These are phyloP conservation scores for Halcyon senegalensis DNA, from an alignment of 2,113 vertebrate genomes.

Conservation along the genomic window DNA sequence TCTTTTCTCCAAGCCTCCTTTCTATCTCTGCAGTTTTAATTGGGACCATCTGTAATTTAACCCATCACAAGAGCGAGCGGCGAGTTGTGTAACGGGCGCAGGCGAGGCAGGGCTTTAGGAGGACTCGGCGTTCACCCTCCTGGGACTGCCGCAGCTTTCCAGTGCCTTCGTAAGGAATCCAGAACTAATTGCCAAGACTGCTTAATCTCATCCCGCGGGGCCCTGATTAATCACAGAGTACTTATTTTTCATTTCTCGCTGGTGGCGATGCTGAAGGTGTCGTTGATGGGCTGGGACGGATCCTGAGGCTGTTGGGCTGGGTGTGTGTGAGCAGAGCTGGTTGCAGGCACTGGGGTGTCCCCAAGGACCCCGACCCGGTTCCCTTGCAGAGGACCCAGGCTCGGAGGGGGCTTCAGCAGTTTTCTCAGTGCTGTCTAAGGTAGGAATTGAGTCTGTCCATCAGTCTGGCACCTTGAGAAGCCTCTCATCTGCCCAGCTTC, in stretches of 20 bases:
- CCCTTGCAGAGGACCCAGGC: not conserved
- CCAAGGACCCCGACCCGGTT: not conserved
- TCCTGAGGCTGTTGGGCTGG: not conserved
- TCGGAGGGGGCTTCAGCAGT: not conserved
- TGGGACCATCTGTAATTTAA: conserved; percentile 37
- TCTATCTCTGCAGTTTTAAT: not conserved
- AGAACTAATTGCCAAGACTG: conserved; percentile 15
- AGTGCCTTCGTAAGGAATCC: not conserved
- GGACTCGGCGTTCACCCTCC: not conserved
- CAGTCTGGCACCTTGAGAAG: accelerated
- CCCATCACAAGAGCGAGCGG: not conserved
- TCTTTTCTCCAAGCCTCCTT: conserved; percentile 4
- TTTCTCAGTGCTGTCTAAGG: accelerated
- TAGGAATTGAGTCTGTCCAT: not conserved
- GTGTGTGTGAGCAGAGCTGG: not conserved
- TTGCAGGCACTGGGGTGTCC: not conserved
- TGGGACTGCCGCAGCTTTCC: not conserved
- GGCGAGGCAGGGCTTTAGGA: not conserved
- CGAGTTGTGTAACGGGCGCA: not conserved
- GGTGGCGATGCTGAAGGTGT: not conserved
- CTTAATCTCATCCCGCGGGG: not conserved
- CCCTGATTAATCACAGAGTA: not conserved
- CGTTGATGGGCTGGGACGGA: not conserved
- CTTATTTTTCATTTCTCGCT: not conserved
- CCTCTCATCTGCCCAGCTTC: not conserved